Conservation (phyloP, 2,113 vertebrate genomes). For the Hipposideros armiger region DNA sequence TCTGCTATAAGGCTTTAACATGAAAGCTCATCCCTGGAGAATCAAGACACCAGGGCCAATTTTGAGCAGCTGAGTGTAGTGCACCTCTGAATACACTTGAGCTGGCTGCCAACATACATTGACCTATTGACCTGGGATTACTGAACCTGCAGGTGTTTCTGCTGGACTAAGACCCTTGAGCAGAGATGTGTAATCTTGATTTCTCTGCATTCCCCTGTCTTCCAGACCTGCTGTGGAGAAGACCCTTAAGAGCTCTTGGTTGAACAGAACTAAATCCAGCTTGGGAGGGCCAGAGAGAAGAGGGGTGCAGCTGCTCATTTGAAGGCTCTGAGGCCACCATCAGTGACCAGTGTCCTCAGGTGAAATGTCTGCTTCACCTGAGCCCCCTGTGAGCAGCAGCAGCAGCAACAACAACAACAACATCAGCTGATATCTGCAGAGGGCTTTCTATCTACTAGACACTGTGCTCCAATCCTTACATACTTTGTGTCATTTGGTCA, state of each 20-base stretch:
- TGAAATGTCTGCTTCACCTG: neutral
- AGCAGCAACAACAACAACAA: neutral
- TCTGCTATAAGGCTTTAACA: neutral
- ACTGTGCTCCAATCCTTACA: neutral
- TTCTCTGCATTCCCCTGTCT: neutral
- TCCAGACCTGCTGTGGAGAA: neutral
- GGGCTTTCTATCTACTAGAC: neutral
- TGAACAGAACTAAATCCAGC: neutral
- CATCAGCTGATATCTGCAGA: neutral
- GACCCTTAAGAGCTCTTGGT: neutral
- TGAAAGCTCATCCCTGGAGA: neutral
- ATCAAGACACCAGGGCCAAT: neutral
- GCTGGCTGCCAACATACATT: neutral
- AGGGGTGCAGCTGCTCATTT: neutral
- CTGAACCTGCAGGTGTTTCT: neutral
- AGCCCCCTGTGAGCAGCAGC: neutral
- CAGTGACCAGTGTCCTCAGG: neutral
- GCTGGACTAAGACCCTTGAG: neutral
- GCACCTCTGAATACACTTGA: neutral
- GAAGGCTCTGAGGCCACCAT: neutral
- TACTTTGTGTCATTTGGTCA: neutral
- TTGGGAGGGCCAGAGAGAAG: neutral
- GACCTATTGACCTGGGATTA: neutral
- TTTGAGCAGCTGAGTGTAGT: rapidly evolving
- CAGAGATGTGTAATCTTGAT: neutral